A percentile compares a stretch with the other conserved stretches of the same genome.
phyloP scores from a whole-genome alignment of 2,888 invertebrate species.

The Tetrapedia diversipes region DNA sequence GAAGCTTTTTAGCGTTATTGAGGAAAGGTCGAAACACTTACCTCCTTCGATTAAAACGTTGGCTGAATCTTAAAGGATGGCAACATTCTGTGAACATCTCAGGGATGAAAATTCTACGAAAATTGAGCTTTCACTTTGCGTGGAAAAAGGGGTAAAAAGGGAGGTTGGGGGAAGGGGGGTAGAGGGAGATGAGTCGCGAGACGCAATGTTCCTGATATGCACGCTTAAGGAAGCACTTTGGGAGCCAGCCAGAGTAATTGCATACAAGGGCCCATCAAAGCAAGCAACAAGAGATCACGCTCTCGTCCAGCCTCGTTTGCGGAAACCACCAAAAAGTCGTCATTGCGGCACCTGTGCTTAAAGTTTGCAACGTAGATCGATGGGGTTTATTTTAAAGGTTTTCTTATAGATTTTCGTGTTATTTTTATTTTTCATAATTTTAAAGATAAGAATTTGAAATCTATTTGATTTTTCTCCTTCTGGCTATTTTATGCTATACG shows the following conservation, averaged over 20 bases:
- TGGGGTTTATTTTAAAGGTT: neutral
- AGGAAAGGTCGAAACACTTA: constrained; percentile 12
- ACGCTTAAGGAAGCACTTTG: constrained; percentile 70
- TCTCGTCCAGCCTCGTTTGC: constrained; percentile 26
- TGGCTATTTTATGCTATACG: too few relatives aligned
- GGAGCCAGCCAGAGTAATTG: constrained; percentile 68
- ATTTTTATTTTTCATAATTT: neutral
- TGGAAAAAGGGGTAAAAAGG: constrained; percentile 40
- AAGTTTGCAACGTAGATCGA: constrained; percentile 5
- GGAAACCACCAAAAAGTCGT: constrained; percentile 20
- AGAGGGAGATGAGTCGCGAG: constrained; percentile 20
- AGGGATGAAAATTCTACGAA: constrained; percentile 57
- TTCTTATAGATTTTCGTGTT: neutral
- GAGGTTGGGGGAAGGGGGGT: constrained; percentile 5
- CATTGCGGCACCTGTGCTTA: constrained; percentile 1
- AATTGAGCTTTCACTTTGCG: constrained; percentile 56
- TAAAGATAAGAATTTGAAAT: too few relatives aligned
- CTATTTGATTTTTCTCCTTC: too few relatives aligned
- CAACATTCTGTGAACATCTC: constrained; percentile 39
- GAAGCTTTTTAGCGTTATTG: neutral
- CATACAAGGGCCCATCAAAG: constrained; percentile 67
- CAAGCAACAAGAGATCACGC: constrained; percentile 58
- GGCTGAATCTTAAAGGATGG: constrained; percentile 29
- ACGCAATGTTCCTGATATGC: constrained; percentile 56
- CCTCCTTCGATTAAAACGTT: constrained; percentile 17